Evolutionary conservation across 2,113 vertebrate genomes (phyloP), one percentile per base, ranked within the genome.

Genomic region (Strix uralensis): DNA sequence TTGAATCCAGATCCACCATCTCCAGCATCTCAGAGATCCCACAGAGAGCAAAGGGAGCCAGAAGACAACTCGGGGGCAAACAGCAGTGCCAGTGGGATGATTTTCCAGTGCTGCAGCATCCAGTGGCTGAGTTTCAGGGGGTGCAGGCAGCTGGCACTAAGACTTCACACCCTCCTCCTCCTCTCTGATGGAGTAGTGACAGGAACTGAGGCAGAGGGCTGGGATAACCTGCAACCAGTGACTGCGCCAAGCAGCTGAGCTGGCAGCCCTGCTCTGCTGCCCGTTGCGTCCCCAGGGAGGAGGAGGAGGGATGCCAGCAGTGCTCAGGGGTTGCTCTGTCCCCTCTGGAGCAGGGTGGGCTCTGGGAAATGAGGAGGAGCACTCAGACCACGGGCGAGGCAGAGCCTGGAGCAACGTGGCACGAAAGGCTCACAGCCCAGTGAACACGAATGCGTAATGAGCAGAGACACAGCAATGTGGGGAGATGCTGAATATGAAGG

Each of bases 401-500:
- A 88, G 51, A 63, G 95, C 91, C 90, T 71, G 63, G 67, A 96
- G 92, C 94, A 49, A 22, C 1, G 0, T 6, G 46, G 81, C 89
- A 75, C 1, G 7, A 58, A 59, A 65, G 23, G 89, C 85, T 96
- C 81, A 72, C 90, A 94, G 94, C 44, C 84, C 93, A 96, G 87
- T 23, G 93, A 73, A 44, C 86, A 94, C 51, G n/a, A 93, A 36
- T 36, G 74, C 18, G 11, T 36, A 86, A 94, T 34, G 67, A 93
- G 90, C 80, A 22, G 1, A 23, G 90, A 83, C 90, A 89, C 9
- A 2, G 96, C 71, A 71, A 63, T 16, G 66, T 21, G 27, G 82
- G 77, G 94, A 96, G 74, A 92, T 2, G 57, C 82, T 81, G 85
- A 75, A 88, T 46, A 88, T 61, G 92, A 95, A 80, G 59, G 57